phyloP scores from a whole-genome alignment of 2,888 invertebrate species.

The Callinectes sapidus region DNA sequence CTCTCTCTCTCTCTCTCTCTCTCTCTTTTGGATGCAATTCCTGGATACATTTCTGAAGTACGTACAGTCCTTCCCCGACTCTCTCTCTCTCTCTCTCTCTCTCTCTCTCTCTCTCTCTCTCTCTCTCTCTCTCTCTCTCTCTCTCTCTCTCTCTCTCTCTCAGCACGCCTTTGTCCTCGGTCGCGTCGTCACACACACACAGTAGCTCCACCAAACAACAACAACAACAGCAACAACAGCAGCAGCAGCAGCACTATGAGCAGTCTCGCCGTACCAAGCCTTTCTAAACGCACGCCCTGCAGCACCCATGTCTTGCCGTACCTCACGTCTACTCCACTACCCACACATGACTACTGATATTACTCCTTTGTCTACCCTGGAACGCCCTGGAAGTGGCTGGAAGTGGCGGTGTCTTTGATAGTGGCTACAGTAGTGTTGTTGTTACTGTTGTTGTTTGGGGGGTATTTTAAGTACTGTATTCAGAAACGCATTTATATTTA shows the following conservation, averaged over 20 bases:
- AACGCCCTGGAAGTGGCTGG: not conserved
- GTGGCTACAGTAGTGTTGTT: not conserved
- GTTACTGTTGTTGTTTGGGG: not conserved
- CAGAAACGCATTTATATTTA: no score
- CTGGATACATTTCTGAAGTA: no score
- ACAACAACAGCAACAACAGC: not conserved
- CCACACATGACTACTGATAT: not conserved
- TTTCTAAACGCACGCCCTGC: not conserved
- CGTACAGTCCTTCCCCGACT: not conserved
- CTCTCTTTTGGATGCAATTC: not conserved
- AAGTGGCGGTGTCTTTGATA: not conserved
- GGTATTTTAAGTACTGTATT: not conserved
- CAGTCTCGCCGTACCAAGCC: not conserved
- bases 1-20: conserved; percentile 35
- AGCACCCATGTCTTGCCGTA: not conserved
- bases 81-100: not conserved
- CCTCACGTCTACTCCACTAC: not conserved
- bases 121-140: conserved; percentile 24
- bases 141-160: conserved; percentile 39
- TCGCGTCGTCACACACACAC: not conserved
- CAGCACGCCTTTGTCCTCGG: not conserved
- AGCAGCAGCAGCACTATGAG: not conserved
- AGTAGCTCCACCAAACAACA: not conserved
- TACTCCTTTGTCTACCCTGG: not conserved
- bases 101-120: not conserved